Percentiles rank a stretch among this genome's conserved stretches.
Conservation (phyloP, 2,888 invertebrate genomes). For the Drosophila putrida region DNA sequence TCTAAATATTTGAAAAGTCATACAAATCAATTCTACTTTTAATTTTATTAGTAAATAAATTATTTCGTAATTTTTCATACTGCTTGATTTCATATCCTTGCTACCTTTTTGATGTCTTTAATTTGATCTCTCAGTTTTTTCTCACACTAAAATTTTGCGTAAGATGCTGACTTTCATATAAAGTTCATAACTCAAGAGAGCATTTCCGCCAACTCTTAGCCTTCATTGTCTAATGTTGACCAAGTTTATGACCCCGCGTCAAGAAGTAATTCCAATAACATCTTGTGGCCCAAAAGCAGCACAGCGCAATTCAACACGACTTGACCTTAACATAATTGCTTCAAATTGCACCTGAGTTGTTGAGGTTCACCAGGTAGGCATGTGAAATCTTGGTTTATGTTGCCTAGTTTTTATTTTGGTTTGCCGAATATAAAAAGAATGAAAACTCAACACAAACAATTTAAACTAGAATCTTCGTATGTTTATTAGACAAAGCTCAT, state of each 20-base stretch:
- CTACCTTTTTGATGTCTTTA: too few species aligned
- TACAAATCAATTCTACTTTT: too few species aligned
- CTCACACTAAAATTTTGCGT: too few species aligned
- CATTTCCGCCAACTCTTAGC: constrained; percentile 36
- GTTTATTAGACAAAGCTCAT: constrained; percentile 54
- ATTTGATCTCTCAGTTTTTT: too few species aligned
- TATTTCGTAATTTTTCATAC: too few species aligned
- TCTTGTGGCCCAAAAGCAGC: constrained; percentile 45
- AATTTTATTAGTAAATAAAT: too few species aligned
- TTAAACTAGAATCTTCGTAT: constrained; percentile 43
- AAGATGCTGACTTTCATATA: constrained; percentile 19
- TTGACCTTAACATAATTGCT: constrained; percentile 60
- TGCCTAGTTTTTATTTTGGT: constrained; percentile 19
- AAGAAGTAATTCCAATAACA: constrained; percentile 48
- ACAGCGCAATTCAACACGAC: constrained; percentile 48
- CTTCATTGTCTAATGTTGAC: constrained; percentile 40
- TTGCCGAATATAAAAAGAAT: constrained; percentile 36
- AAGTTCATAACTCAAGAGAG: constrained; percentile 1
- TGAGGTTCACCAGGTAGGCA: constrained; percentile 52
- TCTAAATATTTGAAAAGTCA: too few species aligned
- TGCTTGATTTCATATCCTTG: too few species aligned
- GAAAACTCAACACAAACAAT: constrained; percentile 28
- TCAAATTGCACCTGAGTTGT: constrained; percentile 48
- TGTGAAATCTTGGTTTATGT: constrained; percentile 50
- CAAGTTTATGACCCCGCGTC: constrained; percentile 45